phyloP scores from a whole-genome alignment of 2,888 invertebrate genomes.

The Harpagoxenus sublaevis region DNA sequence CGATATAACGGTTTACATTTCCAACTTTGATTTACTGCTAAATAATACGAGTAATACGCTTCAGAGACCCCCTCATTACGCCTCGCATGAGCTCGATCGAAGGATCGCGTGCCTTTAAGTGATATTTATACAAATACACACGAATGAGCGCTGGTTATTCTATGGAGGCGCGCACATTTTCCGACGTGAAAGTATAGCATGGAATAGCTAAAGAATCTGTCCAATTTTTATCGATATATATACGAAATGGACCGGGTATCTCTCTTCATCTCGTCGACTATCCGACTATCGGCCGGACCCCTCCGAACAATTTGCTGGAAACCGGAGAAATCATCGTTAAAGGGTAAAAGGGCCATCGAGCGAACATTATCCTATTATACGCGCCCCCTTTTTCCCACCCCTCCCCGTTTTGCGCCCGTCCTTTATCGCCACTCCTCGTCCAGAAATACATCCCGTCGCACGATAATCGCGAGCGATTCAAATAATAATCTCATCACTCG shows the following conservation, averaged over 20 bases:
- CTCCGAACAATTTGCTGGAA: slow-evolving; percentile 66
- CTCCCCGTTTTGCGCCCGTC: slow-evolving; percentile 31
- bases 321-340: slow-evolving; percentile 76
- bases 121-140: slow-evolving; percentile 42
- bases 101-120: slow-evolving; percentile 58
- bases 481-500: slow-evolving; percentile 60
- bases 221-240: slow-evolving; percentile 74
- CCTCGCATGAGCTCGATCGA: slow-evolving; percentile 18
- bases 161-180: background rate
- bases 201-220: background rate
- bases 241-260: slow-evolving; percentile 20
- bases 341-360: slow-evolving; percentile 76
- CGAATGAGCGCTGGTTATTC: background rate
- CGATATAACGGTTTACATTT: slow-evolving; percentile 31
- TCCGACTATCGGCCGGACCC: slow-evolving; percentile 51
- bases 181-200: background rate
- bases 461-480: slow-evolving; percentile 53
- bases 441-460: slow-evolving; percentile 57
- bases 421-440: slow-evolving; percentile 51
- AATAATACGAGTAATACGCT: slow-evolving; percentile 48
- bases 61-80: slow-evolving; percentile 27
- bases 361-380: slow-evolving; percentile 73
- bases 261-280: slow-evolving; percentile 8
- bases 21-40: slow-evolving; percentile 41
- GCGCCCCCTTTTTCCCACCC: slow-evolving; percentile 61